Evolutionary conservation across 2,888 invertebrate genomes (phyloP).

Genomic region (Synergus umbraculus): DNA sequence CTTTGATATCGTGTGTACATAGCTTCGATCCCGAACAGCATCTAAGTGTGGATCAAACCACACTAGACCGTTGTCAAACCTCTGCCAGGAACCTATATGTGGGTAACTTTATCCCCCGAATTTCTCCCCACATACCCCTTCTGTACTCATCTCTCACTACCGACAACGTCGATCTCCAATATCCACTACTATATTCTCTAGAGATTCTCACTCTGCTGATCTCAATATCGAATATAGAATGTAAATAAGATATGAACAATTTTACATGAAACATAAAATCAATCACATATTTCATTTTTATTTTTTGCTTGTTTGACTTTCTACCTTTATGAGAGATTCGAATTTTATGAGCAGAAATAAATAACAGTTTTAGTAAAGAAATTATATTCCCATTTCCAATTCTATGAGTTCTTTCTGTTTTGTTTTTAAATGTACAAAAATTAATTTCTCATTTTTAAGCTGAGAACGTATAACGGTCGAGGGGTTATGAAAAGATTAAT

Average conservation of each 20-base stretch:
- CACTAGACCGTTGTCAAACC: conserved; percentile 34
- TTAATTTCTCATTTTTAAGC: too few relatives aligned
- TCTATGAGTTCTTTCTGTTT: too few relatives aligned
- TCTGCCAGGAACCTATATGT: conserved; percentile 4
- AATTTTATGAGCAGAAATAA: conserved; percentile 10
- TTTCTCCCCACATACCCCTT: conserved; percentile 23
- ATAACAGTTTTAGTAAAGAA: neutral
- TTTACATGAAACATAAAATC: neutral
- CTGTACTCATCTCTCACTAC: conserved; percentile 26
- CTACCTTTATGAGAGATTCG: conserved; percentile 1
- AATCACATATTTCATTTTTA: neutral
- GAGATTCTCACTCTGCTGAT: conserved; percentile 8
- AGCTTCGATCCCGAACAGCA: conserved; percentile 23
- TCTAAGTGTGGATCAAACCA: conserved; percentile 37
- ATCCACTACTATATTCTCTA: conserved; percentile 13
- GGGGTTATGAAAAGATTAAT: too few relatives aligned
- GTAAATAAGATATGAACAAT: neutral
- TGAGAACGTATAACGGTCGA: too few relatives aligned
- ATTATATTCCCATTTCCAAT: neutral
- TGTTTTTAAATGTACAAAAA: too few relatives aligned
- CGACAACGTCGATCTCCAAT: conserved; percentile 36
- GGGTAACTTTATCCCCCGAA: conserved; percentile 31
- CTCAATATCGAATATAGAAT: conserved; percentile 20
- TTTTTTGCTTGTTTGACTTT: neutral
- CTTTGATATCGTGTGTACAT: conserved; percentile 18